These are phyloP conservation scores for Zootoca vivipara DNA, from an alignment of 2,113 vertebrate species.

Conservation along the genomic window DNA sequence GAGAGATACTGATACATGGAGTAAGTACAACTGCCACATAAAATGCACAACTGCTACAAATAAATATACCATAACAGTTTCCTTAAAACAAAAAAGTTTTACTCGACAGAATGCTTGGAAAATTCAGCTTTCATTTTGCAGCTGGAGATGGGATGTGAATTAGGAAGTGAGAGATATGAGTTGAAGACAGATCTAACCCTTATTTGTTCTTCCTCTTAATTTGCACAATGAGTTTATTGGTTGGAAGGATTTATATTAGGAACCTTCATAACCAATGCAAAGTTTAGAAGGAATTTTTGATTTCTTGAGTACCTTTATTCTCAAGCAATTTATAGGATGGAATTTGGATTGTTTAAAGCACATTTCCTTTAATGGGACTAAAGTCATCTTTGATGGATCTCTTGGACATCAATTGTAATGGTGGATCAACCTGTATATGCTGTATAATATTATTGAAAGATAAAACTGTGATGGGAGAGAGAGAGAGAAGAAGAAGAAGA, in stretches of 20 bases:
- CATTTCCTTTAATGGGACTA: neutral
- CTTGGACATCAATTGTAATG: neutral
- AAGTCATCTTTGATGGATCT: slow-evolving; percentile 25
- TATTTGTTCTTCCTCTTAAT: slow-evolving; percentile 22
- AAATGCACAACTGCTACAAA: neutral
- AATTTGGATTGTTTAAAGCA: slow-evolving; percentile 14
- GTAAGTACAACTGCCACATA: neutral
- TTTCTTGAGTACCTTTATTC: neutral
- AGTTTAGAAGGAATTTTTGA: slow-evolving; percentile 26
- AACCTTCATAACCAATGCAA: slow-evolving; percentile 24
- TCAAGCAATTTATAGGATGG: neutral
- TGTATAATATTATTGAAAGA: too few species aligned
- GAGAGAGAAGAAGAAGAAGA: too few species aligned
- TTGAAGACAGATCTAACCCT: slow-evolving; percentile 10
- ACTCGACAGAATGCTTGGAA: neutral
- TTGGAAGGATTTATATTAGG: neutral
- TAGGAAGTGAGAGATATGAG: neutral
- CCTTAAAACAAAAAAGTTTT: neutral
- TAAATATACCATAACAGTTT: neutral
- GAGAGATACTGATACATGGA: slow-evolving; percentile 22
- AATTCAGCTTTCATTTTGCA: neutral
- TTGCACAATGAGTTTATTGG: neutral
- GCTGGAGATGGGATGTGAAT: neutral
- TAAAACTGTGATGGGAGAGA: neutral
- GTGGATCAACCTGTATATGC: neutral